Evolutionary conservation across 2,797 vertebrate species (phyloP), one percentile per base, ranked within the genome.

Genomic region (Trematomus bernacchii): DNA sequence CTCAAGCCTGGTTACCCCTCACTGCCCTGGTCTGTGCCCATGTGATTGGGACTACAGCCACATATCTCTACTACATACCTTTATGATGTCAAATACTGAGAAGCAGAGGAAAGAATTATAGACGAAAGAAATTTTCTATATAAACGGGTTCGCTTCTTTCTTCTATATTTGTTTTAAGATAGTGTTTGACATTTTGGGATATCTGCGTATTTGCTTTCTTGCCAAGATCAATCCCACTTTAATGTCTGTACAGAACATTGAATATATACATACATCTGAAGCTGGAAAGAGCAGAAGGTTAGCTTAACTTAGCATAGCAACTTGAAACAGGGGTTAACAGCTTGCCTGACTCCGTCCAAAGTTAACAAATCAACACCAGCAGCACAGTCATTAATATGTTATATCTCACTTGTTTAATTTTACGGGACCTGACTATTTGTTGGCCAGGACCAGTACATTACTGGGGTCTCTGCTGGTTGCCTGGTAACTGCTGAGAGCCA

Each of bases 1-100:
- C 90, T 77, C 78, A 77, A 86, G 89, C 84, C 64, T 33, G 59
- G 90, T 80, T 90, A 83, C 87, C 80, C 89, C 73, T 89, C 88
- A 70, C 86, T 80, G 89, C 80, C 66, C 73, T 51, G 80, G 69
- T 66, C 71, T 75, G 71, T 58, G 83, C 64, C 85, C 87, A 84
- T 90, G 89, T 89, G 89, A 92, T 92, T 83, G 68, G 54, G 73
- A 81, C 66, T 76, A 73, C 63, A 73, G 66, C 64, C 76, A 81
- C 77, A 63, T 62, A 68, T 84, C 82, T 85, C 64, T 52, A 65
- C 82, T 77, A 55, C 33, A 37, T 83, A 71, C 63, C 61, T 37
- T 70, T 51, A 73, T 66, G 13, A 62, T 73, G 77, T 81, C 73
- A 73, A 65, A 83, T 54, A 50, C 52, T 19, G 53, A 47, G 58